Evolutionary conservation across 2,888 invertebrate species (phyloP).

Genomic region (Sphinx pinastri): DNA sequence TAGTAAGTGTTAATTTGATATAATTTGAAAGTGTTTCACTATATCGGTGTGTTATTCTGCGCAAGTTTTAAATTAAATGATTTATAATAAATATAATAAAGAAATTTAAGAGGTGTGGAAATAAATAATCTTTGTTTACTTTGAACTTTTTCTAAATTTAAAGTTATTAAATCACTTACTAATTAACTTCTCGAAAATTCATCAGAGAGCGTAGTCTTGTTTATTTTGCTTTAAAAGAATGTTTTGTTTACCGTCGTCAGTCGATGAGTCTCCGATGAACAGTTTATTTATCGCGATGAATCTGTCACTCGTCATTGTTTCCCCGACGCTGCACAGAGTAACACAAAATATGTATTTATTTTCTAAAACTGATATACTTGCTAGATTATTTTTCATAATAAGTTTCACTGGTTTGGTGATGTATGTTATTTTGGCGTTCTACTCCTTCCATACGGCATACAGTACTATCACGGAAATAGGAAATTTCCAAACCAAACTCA

Average conservation of each 20-base stretch:
- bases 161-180: not conserved
- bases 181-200: not conserved
- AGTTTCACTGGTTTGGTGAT: conserved; percentile 62
- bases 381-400: conserved; percentile 68
- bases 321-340: conserved; percentile 29
- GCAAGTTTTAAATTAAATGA: too few species aligned
- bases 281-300: conserved; percentile 50
- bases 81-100: too few species aligned
- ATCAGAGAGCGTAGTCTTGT: conserved; percentile 38
- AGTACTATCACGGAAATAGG: conserved; percentile 44
- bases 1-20: not conserved
- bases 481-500: conserved; percentile 36
- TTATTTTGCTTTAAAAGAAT: conserved; percentile 57
- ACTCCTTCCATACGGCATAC: conserved; percentile 61
- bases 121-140: too few species aligned
- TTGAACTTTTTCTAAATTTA: not conserved
- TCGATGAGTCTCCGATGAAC: conserved; percentile 38
- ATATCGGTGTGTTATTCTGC: too few species aligned
- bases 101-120: too few species aligned
- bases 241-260: conserved; percentile 57
- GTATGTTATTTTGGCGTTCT: conserved; percentile 63
- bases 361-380: conserved; percentile 57
- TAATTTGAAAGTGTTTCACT: too few species aligned
- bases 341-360: conserved; percentile 54
- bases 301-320: conserved; percentile 45